phyloP scores from a whole-genome alignment of 2,888 invertebrate species.

The Hypercompe scribonia region DNA sequence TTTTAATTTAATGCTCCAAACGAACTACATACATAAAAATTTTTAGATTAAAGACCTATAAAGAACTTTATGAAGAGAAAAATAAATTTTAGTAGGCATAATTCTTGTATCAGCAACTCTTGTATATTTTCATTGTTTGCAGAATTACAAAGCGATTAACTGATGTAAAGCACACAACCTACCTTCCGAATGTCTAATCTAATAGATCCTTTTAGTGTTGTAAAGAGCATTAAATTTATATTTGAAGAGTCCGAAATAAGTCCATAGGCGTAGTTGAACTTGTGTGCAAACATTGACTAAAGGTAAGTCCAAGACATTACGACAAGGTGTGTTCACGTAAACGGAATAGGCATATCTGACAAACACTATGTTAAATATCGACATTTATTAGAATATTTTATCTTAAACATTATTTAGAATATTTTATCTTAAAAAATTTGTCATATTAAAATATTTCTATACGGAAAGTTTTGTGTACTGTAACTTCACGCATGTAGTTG shows the following conservation, averaged over 20 bases:
- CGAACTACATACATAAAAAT: no score
- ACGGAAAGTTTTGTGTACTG: background rate
- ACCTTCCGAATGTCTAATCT: background rate
- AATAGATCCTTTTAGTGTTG: background rate
- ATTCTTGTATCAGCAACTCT: no score
- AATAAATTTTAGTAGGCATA: no score
- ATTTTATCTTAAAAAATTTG: no score
- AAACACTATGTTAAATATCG: background rate
- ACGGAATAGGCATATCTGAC: slow-evolving; percentile 25
- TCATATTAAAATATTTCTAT: background rate
- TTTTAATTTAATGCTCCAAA: background rate
- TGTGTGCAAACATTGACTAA: slow-evolving; percentile 12
- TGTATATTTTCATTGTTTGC: background rate
- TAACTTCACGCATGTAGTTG: background rate
- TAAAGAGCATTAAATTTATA: background rate
- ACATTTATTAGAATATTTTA: background rate
- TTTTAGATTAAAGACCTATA: background rate
- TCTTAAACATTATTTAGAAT: no score
- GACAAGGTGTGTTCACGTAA: slow-evolving; percentile 33
- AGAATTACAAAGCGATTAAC: background rate
- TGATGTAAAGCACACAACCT: background rate
- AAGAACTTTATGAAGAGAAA: no score
- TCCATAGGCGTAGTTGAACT: slow-evolving; percentile 8
- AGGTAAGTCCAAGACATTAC: slow-evolving; percentile 29
- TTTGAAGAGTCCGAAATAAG: background rate